Percentiles rank a stretch among this genome's conserved stretches.
Conservation (phyloP, 2,797 vertebrate species). For the Halcyon smyrnensis region DNA sequence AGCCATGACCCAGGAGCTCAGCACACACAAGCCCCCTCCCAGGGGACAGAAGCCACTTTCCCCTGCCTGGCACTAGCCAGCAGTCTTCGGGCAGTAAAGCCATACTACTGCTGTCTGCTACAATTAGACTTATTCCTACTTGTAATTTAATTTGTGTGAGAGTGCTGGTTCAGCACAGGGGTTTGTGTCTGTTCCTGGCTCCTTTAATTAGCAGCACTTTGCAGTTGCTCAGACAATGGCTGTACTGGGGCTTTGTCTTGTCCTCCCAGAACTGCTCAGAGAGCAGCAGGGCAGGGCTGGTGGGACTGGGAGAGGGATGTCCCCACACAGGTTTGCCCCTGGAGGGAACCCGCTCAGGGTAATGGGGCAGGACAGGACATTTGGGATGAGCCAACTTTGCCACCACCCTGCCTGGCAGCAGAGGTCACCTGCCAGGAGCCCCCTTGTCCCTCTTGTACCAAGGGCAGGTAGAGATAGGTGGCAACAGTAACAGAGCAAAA, state of each 20-base stretch:
- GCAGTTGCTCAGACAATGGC: too few relatives aligned
- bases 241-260: rapidly evolving
- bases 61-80: background rate
- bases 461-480: background rate
- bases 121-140: background rate
- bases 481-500: background rate
- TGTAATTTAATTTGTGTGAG: background rate
- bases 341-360: background rate
- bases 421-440: background rate
- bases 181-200: background rate
- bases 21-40: background rate
- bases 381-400: background rate
- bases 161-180: background rate
- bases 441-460: background rate
- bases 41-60: background rate
- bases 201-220: background rate
- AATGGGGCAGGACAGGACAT: background rate
- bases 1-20: background rate
- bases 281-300: background rate
- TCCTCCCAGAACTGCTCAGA: background rate
- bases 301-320: background rate
- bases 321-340: background rate
- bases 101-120: background rate
- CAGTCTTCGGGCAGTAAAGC: background rate
- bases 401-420: rapidly evolving